phyloP scores from a whole-genome alignment of 2,113 vertebrate genomes.

The Camelus bactrianus region DNA sequence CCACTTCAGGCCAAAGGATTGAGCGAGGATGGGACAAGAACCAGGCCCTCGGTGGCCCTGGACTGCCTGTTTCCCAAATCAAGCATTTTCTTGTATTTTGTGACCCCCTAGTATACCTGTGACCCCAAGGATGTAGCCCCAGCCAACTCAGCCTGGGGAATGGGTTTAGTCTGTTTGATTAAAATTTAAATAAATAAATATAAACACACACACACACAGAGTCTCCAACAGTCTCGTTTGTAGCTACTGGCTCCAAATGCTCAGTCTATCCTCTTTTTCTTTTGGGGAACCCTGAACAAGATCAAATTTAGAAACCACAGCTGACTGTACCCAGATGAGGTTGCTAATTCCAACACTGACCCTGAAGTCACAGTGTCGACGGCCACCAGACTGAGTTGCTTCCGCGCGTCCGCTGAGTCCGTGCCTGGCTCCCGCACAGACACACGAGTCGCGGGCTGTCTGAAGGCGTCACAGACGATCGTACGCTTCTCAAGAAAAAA shows the following conservation, averaged over 20 bases:
- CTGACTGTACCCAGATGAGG: no score
- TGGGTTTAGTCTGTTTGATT: no score
- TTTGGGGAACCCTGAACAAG: not conserved
- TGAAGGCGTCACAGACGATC: no score
- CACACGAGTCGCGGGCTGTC: rapidly evolving
- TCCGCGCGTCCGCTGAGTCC: rapidly evolving
- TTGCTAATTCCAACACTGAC: not conserved
- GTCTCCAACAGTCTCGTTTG: no score
- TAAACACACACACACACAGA: no score
- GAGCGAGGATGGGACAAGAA: rapidly evolving
- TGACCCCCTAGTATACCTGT: not conserved
- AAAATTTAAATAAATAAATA: not conserved
- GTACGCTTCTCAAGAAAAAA: not conserved
- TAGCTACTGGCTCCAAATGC: not conserved
- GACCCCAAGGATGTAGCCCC: rapidly evolving
- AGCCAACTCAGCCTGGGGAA: not conserved
- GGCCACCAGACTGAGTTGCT: no score
- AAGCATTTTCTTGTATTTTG: not conserved
- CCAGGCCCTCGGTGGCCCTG: not conserved
- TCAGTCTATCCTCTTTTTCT: not conserved
- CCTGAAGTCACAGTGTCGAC: rapidly evolving
- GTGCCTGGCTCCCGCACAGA: not conserved
- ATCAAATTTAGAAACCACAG: not conserved
- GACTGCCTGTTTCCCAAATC: not conserved
- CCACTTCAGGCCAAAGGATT: not conserved